These are phyloP conservation scores for Venturia canescens DNA, from an alignment of 1,140 invertebrate genomes.

Conservation along the genomic window DNA sequence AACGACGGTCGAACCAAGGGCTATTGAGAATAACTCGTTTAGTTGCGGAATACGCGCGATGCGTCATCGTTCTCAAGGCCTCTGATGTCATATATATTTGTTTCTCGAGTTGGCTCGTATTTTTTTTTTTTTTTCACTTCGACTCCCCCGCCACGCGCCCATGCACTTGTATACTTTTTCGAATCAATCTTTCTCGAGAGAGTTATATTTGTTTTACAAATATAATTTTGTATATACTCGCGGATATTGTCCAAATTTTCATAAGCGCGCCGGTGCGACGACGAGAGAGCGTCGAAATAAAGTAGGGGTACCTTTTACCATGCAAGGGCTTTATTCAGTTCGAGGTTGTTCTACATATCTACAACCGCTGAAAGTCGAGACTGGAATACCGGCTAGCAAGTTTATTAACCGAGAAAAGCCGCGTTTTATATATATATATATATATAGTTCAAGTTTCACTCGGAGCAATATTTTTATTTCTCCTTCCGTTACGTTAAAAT, in stretches of 20 bases:
- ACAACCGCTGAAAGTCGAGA: constrained; percentile 19
- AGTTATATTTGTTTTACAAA: too few species aligned
- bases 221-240: too few species aligned
- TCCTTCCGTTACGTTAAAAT: neutral
- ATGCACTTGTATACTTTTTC: too few species aligned
- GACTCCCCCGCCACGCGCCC: neutral
- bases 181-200: too few species aligned
- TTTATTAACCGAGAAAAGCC: neutral
- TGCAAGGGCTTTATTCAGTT: neutral
- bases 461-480: neutral
- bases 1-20: too few species aligned
- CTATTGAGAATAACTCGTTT: neutral
- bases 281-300: too few species aligned
- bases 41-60: neutral
- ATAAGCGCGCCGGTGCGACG: too few species aligned
- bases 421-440: too few species aligned
- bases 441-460: constrained; percentile 14
- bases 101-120: neutral
- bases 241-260: too few species aligned
- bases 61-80: neutral
- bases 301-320: too few species aligned
- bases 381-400: constrained; percentile 1
- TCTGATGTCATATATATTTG: constrained; percentile 4
- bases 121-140: too few species aligned
- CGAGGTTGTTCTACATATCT: constrained; percentile 4